Percentiles rank a stretch among this genome's conserved stretches.
These are phyloP conservation scores for Colistium nudipinnis DNA, from an alignment of 2,113 vertebrate species.

Conservation along the genomic window DNA sequence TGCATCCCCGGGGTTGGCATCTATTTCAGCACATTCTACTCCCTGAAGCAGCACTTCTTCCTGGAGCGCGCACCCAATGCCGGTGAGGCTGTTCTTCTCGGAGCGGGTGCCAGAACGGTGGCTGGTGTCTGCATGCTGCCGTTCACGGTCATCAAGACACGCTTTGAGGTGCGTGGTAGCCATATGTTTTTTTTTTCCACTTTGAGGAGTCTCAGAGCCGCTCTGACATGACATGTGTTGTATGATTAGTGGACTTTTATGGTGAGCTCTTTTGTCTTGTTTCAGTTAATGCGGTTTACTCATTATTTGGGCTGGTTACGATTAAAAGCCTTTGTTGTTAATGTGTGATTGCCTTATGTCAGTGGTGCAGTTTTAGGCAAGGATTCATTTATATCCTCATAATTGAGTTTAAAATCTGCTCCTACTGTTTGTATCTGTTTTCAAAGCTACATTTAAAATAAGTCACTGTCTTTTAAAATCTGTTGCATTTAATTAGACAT, in stretches of 20 bases:
- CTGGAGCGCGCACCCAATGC: constrained; percentile 84
- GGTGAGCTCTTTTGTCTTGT: background rate
- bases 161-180: constrained; percentile 88
- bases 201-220: background rate
- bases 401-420: background rate
- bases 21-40: constrained; percentile 95
- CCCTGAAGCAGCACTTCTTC: constrained; percentile 88
- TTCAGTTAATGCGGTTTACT: background rate
- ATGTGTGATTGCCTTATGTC: background rate
- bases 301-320: background rate
- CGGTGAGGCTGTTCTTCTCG: constrained; percentile 87
- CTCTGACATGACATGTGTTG: background rate
- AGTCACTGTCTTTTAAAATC: background rate
- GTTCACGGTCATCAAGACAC: constrained; percentile 93
- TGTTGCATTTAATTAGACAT: background rate
- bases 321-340: background rate
- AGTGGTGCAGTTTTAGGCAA: background rate
- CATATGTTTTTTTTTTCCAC: background rate
- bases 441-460: background rate
- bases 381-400: background rate
- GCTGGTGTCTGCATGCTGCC: constrained; percentile 91
- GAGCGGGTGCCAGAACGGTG: constrained; percentile 86
- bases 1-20: constrained; percentile 96
- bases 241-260: background rate
- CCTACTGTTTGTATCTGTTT: background rate